Percentiles rank a stretch among this genome's conserved stretches.
phyloP scores from a whole-genome alignment of 2,797 vertebrate genomes.

The Microctenopoma steveboyesi region DNA sequence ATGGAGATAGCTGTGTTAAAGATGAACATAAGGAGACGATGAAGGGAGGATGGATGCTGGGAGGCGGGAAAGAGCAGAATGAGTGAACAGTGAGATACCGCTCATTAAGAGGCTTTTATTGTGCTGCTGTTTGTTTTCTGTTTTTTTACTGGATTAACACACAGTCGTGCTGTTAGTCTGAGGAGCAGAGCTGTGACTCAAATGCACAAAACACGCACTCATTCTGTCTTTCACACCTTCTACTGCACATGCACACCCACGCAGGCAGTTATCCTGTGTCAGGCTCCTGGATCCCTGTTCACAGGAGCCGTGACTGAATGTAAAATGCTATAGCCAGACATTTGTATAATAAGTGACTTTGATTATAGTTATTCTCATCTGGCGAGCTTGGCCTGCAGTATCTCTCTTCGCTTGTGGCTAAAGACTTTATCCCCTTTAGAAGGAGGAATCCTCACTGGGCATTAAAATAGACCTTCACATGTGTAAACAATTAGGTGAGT shows the following conservation, averaged over 20 bases:
- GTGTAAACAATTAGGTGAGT: background rate
- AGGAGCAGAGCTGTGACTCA: slow-evolving; percentile 37
- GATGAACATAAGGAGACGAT: slow-evolving; percentile 13
- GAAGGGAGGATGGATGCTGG: slow-evolving; percentile 25
- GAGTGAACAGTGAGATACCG: slow-evolving; percentile 18
- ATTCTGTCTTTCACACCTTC: slow-evolving; percentile 31
- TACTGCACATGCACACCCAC: slow-evolving; percentile 38
- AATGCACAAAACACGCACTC: slow-evolving; percentile 41
- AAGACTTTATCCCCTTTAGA: background rate
- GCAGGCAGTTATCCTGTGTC: slow-evolving; percentile 37
- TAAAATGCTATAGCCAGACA: slow-evolving; percentile 37
- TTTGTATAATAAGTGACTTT: slow-evolving; percentile 37
- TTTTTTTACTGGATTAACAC: slow-evolving; percentile 50
- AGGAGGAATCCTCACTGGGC: background rate
- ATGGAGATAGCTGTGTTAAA: slow-evolving; percentile 29
- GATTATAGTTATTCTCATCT: slow-evolving; percentile 27
- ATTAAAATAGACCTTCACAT: background rate
- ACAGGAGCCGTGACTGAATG: slow-evolving; percentile 18
- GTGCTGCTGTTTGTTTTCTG: slow-evolving; percentile 11
- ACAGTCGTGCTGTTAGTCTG: slow-evolving; percentile 37
- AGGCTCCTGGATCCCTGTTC: slow-evolving; percentile 27
- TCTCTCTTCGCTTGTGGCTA: background rate
- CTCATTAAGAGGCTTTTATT: slow-evolving; percentile 53
- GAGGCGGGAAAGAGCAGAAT: slow-evolving; percentile 26
- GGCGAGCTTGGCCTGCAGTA: background rate